Evolutionary conservation across 2,797 vertebrate genomes (phyloP), one percentile per base, ranked within the genome.

Genomic region (Sebastolobus alascanus): DNA sequence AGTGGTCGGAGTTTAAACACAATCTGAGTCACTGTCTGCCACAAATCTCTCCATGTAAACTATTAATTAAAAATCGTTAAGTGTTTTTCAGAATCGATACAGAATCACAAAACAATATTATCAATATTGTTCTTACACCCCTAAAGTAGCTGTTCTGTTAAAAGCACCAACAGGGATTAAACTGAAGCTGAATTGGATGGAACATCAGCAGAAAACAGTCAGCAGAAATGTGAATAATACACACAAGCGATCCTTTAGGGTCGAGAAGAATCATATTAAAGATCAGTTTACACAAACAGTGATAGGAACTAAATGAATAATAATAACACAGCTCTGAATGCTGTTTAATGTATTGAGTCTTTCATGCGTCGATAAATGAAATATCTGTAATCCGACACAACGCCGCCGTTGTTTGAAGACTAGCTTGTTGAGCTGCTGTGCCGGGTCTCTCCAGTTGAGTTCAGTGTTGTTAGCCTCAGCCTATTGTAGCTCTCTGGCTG

Each of bases 401-500:
- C 69, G 5, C 46, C 10, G 5, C 74, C 78, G 63, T 83, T 89
- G 82, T 86, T 80, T 75, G 6, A 10, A 40, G 31, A 63, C 46
- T 16, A n/a, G 33, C 75, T 84, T 78, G 75, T 80, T 76, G 69
- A 82, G 50, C 71, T 83, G 87, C 66, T 76, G 79, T 84, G 58
- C 75, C 22, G 22, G 54, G 38, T 89, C 76, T 81, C 83, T 87
- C 80, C 87, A 86, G 87, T 68, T 68, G 77, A 88, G 81, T 82
- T 88, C 80, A 75, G 83, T 82, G 64, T 79, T 82, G 64, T 79
- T 85, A 80, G 76, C 68, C 77, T 72, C 55, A 82, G 84, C 75
- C 84, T 75, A 75, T 83, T 93, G 89, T 88, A 50, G 75, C 84
- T 82, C 70, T 82, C 73, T 90, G 90, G 88, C 89, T 77, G 75